A percentile compares a stretch with the other conserved stretches of the same genome.
Conservation (phyloP, 2,888 invertebrate species). For the Amphipyra tragopoginis region DNA sequence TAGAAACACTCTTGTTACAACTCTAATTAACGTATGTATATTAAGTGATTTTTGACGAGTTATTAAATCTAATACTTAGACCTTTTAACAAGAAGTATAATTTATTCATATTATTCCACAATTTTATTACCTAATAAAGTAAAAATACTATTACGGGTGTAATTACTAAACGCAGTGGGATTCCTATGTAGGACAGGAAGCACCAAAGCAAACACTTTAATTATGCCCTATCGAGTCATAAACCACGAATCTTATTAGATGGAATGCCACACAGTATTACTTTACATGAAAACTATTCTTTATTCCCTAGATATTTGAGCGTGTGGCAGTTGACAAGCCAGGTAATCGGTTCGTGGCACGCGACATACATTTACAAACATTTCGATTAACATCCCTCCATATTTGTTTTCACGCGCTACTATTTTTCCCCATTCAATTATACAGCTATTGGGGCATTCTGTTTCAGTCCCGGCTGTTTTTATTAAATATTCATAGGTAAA, state of each 20-base stretch:
- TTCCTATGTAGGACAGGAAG: slow-evolving; percentile 26
- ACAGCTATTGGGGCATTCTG: slow-evolving; percentile 49
- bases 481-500: slow-evolving; percentile 36
- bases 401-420: slow-evolving; percentile 81
- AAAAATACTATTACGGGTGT: slow-evolving; percentile 8
- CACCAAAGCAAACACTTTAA: slow-evolving; percentile 36
- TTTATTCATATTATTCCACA: background rate
- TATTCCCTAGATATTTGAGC: slow-evolving; percentile 60
- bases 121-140: slow-evolving; percentile 1
- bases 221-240: slow-evolving; percentile 24
- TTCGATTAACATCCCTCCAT: slow-evolving; percentile 83
- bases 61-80: background rate
- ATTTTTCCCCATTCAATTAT: slow-evolving; percentile 77
- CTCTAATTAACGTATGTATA: too few relatives aligned
- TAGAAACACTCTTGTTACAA: too few relatives aligned
- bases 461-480: slow-evolving; percentile 50
- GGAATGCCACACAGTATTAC: slow-evolving; percentile 23
- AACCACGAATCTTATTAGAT: slow-evolving; percentile 39
- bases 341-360: slow-evolving; percentile 82
- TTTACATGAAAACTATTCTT: slow-evolving; percentile 61
- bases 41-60: background rate
- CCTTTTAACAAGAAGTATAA: background rate
- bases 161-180: background rate
- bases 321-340: slow-evolving; percentile 62
- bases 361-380: slow-evolving; percentile 86